Base-by-base conservation (phyloP, 1,140 invertebrate genomes). In the Achatina immaculata region DNA sequence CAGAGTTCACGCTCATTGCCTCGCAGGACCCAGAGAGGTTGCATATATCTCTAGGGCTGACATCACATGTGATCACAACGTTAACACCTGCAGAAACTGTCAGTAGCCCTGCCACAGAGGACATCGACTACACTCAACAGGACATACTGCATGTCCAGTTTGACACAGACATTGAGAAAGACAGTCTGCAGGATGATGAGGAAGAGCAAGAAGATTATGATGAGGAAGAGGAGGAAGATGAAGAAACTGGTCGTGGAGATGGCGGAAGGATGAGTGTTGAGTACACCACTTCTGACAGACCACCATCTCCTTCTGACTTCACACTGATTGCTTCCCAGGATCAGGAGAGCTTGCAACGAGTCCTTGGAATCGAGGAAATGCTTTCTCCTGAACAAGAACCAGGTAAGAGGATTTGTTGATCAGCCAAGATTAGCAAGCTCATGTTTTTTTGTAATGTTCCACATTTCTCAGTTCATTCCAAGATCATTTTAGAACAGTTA, bases 231-330 rank as follows among this genome's bases (percentile, higher is more conserved):
- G 81, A 82, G 31, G 82, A 83, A 19, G 71, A 82, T n/a, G 71
- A 81, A 24, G 72, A 81, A 19, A 74, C 80, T 34, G 81, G 66
- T n/a, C 68, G 51, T 43, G 80, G 81, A 40, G 68, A 76, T 42
- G 78, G 31, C 19, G 48, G 34, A 36, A 69, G 48, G 36, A 72
- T 76, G 73, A 79, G 51, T 28, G 58, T 68, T 31, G 82, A 84
- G 62, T 81, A 78, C 19, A 65, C 77, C 19, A 82, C 81, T 45
- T 74, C 82, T 24, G 82, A 89, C 55, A 66, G 88, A 68, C 90
- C 90, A 51, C 89, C 88, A 31, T 91, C 90, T 38, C 90, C 90
- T 6, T 89, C 90, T 38, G 87, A 90, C 48, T 90, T 87, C 69
- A 91, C 90, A 36, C 81, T 90, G 36, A 85, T 90, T 31, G 85